Conservation (phyloP, 1,140 invertebrate species). For the Microplitis mediator region DNA sequence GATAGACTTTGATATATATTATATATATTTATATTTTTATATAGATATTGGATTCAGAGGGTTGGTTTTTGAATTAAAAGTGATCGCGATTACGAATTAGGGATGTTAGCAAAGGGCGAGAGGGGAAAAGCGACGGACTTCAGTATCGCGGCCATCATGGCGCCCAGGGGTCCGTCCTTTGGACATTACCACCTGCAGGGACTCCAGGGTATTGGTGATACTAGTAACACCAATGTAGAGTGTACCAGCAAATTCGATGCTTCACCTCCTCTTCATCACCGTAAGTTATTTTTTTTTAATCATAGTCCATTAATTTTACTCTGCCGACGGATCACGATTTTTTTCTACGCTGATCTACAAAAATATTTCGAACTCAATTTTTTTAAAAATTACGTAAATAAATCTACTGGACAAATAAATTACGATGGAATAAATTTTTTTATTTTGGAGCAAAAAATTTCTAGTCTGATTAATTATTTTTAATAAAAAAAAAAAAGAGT, state of each 20-base stretch:
- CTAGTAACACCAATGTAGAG: constrained; percentile 52
- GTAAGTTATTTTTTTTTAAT: constrained; percentile 45
- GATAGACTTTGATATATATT: no score
- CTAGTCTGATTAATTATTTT: no score
- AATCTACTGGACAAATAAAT: not conserved
- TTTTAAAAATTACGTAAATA: no score
- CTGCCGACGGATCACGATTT: constrained; percentile 12
- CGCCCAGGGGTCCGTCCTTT: constrained; percentile 62
- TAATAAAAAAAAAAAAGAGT: no score
- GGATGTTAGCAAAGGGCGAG: constrained; percentile 61
- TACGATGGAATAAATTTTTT: not conserved
- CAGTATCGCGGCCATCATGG: constrained; percentile 71
- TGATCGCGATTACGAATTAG: constrained; percentile 38
- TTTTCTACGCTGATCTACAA: not conserved
- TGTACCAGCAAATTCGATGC: constrained; percentile 50
- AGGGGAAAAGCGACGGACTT: constrained; percentile 68
- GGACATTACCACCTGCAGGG: constrained; percentile 60
- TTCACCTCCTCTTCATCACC: constrained; percentile 50
- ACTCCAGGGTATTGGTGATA: constrained; percentile 48
- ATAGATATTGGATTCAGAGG: not conserved
- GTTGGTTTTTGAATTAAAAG: not conserved
- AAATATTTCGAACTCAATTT: no score
- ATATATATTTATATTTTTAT: not conserved
- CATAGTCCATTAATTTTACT: not conserved
- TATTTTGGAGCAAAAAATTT: no score